These are phyloP conservation scores for Drosophila demipolita DNA, from an alignment of 2,888 invertebrate genomes.

Conservation along the genomic window DNA sequence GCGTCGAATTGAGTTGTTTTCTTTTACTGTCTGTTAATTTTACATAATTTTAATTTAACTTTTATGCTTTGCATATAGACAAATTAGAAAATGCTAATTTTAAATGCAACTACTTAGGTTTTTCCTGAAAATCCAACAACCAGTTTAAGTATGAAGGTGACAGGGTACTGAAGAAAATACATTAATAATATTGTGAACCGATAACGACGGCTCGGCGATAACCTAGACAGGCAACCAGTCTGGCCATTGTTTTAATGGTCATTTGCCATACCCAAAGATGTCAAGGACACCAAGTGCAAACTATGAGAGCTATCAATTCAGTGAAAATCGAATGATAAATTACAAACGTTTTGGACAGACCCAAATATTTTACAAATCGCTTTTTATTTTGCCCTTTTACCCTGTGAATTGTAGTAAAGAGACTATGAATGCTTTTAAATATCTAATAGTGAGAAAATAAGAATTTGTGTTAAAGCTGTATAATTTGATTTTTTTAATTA, in stretches of 20 bases:
- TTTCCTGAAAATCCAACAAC: not conserved
- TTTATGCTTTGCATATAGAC: not conserved
- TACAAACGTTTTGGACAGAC: not conserved
- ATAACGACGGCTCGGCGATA: constrained; percentile 32
- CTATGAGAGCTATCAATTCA: constrained; percentile 39
- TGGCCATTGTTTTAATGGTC: constrained; percentile 37
- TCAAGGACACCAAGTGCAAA: constrained; percentile 42
- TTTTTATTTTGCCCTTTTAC: constrained; percentile 30
- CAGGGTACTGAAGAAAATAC: constrained; percentile 25
- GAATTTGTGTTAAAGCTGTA: not conserved
- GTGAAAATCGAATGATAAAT: constrained; percentile 16
- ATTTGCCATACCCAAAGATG: not conserved
- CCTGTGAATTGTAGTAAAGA: not conserved
- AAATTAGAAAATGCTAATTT: not conserved
- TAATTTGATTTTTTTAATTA: not conserved
- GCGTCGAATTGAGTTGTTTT: not conserved
- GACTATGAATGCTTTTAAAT: not conserved
- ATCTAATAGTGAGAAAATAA: not conserved
- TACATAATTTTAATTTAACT: not conserved
- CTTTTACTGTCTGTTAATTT: constrained; percentile 1
- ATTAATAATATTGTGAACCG: constrained; percentile 37
- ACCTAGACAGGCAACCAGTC: constrained; percentile 23
- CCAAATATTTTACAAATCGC: constrained; percentile 45
- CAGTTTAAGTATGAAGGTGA: not conserved
- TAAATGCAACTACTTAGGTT: not conserved